Conservation (phyloP, 2,888 invertebrate genomes). For the Stenotaenia linearis region DNA sequence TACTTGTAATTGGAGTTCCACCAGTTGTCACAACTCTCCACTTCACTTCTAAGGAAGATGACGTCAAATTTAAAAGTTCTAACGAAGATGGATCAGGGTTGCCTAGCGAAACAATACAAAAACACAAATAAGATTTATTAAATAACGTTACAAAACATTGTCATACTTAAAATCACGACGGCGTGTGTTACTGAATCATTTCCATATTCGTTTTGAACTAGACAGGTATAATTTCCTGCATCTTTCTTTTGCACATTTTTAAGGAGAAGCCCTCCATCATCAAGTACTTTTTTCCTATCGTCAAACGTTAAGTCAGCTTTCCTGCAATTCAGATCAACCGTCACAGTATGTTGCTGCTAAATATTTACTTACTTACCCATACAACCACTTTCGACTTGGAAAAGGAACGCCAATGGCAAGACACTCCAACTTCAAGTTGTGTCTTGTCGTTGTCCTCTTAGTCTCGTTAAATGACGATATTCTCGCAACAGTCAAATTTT, state of each 20-base stretch:
- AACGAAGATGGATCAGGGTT: background rate
- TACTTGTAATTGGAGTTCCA: background rate
- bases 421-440: constrained; percentile 85
- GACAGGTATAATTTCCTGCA: constrained; percentile 90
- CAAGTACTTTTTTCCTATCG: constrained; percentile 43
- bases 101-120: background rate
- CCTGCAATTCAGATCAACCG: background rate
- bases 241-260: constrained; percentile 82
- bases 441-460: constrained; percentile 64
- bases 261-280: constrained; percentile 86
- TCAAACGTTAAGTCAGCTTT: background rate
- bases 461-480: constrained; percentile 91
- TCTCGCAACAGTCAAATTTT: constrained; percentile 72
- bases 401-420: constrained; percentile 87
- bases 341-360: background rate
- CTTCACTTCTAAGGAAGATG: background rate
- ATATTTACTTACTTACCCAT: too few relatives aligned
- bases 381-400: constrained; percentile 76
- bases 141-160: background rate
- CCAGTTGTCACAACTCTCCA: background rate
- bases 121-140: background rate
- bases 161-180: constrained; percentile 71
- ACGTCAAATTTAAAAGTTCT: background rate
- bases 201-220: constrained; percentile 85
- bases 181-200: constrained; percentile 89